phyloP scores from a whole-genome alignment of 2,888 invertebrate species.

The Eilema caniola region DNA sequence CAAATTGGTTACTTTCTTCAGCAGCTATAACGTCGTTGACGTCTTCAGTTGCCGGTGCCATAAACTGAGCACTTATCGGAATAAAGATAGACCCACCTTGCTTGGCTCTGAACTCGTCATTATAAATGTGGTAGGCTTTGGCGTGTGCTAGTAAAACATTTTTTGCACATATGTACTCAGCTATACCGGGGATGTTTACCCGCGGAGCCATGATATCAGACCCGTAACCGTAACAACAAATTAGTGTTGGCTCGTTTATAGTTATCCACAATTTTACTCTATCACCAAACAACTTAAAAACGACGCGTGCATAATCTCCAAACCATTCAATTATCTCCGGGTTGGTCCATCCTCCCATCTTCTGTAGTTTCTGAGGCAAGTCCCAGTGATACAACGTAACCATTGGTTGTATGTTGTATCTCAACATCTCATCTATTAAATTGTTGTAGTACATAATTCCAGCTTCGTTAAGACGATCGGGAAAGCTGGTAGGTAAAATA shows the following conservation, averaged over 20 bases:
- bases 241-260: conserved; percentile 83
- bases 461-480: conserved; percentile 83
- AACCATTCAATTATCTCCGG: conserved; percentile 77
- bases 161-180: conserved; percentile 79
- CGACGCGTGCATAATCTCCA: conserved; percentile 74
- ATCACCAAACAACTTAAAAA: conserved; percentile 77
- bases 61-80: conserved; percentile 59
- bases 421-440: conserved; percentile 85
- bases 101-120: conserved; percentile 70
- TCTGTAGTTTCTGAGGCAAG: conserved; percentile 81
- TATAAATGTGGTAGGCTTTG: conserved; percentile 79
- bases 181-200: conserved; percentile 68
- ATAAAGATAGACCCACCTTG: conserved; percentile 60
- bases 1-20: conserved; percentile 78
- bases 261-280: conserved; percentile 85
- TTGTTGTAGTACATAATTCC: conserved; percentile 67
- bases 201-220: conserved; percentile 57
- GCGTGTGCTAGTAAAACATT: conserved; percentile 85
- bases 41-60: conserved; percentile 74
- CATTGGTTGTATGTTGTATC: conserved; percentile 87
- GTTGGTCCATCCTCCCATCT: conserved; percentile 84
- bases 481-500: conserved; percentile 86
- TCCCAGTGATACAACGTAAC: conserved; percentile 86
- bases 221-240: conserved; percentile 77
- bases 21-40: conserved; percentile 77